Evolutionary conservation across 2,113 vertebrate genomes (phyloP), one percentile per base, ranked within the genome.

Genomic region (Apteryx mantelli): DNA sequence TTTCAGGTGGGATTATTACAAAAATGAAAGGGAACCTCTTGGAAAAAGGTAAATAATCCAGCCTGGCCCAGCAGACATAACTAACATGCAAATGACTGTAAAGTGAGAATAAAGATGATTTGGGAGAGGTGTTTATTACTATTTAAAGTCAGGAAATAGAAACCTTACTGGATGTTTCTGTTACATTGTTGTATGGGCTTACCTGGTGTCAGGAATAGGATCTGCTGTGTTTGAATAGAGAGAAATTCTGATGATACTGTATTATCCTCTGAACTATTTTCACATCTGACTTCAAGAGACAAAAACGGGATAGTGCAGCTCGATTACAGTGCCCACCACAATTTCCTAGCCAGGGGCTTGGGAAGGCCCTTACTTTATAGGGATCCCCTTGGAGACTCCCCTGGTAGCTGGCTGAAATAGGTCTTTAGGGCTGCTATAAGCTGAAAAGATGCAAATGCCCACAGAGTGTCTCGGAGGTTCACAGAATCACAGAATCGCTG

Each of bases 41-140:
- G 53, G 64, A 93, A 78, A 58, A 95, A 91, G 13, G 88, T 89
- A 88, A 95, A 91, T 87, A 89, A 94, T 79, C 93, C 52, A 61
- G 58, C 80, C 18, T 92, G 68, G 9, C 58, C 50, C 90, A 81
- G 38, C 64, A 76, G 86, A 84, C 86, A 73, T 89, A 96, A 86
- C 85, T 93, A 58, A 91, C n/a, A 63, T 92, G 60, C 71, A 86
- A 53, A 71, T 92, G 40, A 69, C 26, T 79, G 74, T 84, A 89
- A 94, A 94, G 26, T 50, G 32, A 92, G 42, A 86, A 82, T 38
- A 75, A 84, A 89, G 76, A 66, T 73, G 17, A 55, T 61, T 50
- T 69, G 26, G 38, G 34, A 68, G 18, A 71, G 84, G 46, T 13
- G 3, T 0, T 25, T 63, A 82, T 86, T 92, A 55, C 24, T 80